A percentile compares a stretch with the other conserved stretches of the same genome.
Conservation (phyloP, 2,113 vertebrate species). For the Emydura subglobosa region DNA sequence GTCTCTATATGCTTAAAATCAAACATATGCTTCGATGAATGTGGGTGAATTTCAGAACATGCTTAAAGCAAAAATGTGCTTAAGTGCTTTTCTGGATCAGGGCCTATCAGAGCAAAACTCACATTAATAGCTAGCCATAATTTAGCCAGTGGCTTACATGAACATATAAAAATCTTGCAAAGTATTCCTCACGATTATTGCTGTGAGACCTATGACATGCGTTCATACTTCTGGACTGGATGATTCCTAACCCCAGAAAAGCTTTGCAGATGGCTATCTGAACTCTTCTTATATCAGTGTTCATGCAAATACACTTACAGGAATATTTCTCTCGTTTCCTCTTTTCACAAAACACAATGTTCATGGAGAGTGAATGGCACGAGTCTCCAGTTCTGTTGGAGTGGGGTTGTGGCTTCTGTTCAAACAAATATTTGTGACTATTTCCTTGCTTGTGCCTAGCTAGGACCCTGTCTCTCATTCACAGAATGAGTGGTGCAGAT, state of each 20-base stretch:
- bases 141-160: not conserved
- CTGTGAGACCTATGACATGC: not conserved
- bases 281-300: not conserved
- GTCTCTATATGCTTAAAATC: slow-evolving; percentile 37
- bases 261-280: not conserved
- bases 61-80: not conserved
- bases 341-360: not conserved
- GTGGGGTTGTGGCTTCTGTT: not conserved
- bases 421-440: not conserved
- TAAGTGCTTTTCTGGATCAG: not conserved
- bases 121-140: not conserved
- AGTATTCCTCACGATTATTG: not conserved
- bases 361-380: not conserved
- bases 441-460: slow-evolving; percentile 34
- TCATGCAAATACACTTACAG: not conserved
- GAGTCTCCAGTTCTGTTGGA: not conserved
- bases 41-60: slow-evolving; percentile 17
- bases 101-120: not conserved
- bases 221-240: accelerated
- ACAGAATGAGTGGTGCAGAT: not conserved
- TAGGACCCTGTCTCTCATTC: not conserved
- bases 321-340: not conserved
- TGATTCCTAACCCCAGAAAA: not conserved
- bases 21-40: slow-evolving; percentile 18
- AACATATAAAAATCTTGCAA: not conserved